Conservation (phyloP, 2,888 invertebrate genomes). For the Adela reaumurella region DNA sequence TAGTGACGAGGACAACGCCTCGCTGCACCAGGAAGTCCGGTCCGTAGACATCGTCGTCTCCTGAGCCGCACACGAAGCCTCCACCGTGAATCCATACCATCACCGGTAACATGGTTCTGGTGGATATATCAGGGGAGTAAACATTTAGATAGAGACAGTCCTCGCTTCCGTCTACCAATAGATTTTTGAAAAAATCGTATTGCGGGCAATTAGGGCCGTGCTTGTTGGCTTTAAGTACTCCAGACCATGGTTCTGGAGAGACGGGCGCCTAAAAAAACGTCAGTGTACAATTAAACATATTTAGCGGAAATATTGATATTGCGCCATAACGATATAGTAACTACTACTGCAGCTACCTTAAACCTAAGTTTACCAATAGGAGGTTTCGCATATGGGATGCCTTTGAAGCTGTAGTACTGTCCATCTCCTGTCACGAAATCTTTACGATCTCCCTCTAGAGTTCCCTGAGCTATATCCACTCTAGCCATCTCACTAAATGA, state of each 20-base stretch:
- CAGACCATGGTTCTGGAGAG: not conserved
- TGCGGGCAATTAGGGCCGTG: not conserved
- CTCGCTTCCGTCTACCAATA: conserved; percentile 45
- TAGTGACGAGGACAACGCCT: conserved; percentile 10
- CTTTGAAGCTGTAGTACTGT: conserved; percentile 27
- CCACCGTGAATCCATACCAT: conserved; percentile 12
- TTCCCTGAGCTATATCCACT: conserved; percentile 21
- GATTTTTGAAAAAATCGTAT: not conserved
- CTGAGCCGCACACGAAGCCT: conserved; percentile 10
- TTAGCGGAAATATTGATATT: no score
- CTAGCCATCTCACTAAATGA: conserved; percentile 13
- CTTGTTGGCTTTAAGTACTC: not conserved
- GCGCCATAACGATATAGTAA: no score
- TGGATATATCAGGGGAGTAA: conserved; percentile 27
- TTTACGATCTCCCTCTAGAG: conserved; percentile 18
- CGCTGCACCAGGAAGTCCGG: conserved; percentile 11
- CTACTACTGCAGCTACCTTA: no score
- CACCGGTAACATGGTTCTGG: conserved; percentile 6
- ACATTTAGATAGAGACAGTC: conserved; percentile 72
- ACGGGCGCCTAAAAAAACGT: not conserved
- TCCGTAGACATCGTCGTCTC: conserved; percentile 9
- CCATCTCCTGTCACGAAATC: conserved; percentile 15
- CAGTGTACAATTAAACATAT: no score
- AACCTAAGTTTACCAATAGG: conserved; percentile 47
- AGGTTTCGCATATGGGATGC: conserved; percentile 50